Evolutionary conservation across 1,140 invertebrate species (phyloP).

Genomic region (Adoxophyes honmai): DNA sequence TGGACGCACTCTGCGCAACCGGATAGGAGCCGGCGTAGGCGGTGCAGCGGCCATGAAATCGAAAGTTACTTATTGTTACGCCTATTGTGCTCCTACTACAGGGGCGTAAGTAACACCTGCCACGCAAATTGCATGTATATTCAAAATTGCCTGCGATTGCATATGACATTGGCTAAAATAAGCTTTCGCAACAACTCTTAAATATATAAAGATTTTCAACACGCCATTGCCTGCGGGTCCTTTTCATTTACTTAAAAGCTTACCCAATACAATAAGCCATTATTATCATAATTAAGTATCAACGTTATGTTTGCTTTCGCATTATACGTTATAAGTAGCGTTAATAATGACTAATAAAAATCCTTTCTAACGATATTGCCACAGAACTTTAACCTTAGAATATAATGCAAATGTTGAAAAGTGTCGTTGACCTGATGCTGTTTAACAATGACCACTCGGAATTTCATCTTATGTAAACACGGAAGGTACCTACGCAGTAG

Average conservation of each 20-base stretch:
- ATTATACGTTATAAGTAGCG: too few species aligned
- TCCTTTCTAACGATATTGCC: too few species aligned
- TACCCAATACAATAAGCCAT: constrained; percentile 4
- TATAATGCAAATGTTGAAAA: not conserved
- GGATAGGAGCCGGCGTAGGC: not conserved
- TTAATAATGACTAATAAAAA: too few species aligned
- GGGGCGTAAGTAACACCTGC: constrained; percentile 31
- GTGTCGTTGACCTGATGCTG: constrained; percentile 29
- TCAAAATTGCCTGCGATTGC: constrained; percentile 28
- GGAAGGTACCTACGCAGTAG: constrained; percentile 46
- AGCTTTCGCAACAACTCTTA: constrained; percentile 46
- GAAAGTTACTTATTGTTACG: constrained; percentile 37
- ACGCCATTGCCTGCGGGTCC: not conserved
- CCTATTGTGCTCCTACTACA: constrained; percentile 27
- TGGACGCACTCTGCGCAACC: not conserved
- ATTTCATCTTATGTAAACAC: constrained; percentile 49
- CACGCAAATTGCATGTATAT: constrained; percentile 31
- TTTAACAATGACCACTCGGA: constrained; percentile 35
- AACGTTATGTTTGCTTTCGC: too few species aligned
- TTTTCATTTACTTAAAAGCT: not conserved
- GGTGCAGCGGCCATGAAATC: constrained; percentile 33
- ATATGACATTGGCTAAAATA: constrained; percentile 39
- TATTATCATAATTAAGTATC: too few species aligned
- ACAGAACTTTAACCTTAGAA: too few species aligned
- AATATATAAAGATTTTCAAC: not conserved